Evolutionary conservation across 2,888 invertebrate genomes (phyloP), one percentile per base, ranked within the genome.

Genomic region (Trachelus tabidus): DNA sequence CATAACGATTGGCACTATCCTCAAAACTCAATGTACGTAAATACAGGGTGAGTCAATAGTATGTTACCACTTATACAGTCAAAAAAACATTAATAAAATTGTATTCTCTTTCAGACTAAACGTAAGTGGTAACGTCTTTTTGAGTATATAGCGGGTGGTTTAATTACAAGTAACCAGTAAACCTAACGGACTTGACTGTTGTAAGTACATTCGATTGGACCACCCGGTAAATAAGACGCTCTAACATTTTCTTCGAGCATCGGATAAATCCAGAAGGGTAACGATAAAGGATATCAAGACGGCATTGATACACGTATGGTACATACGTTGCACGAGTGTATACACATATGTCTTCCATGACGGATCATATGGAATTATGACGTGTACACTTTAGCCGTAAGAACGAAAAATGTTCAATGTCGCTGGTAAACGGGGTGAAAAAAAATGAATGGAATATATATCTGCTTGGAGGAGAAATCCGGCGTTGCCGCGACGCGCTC

Each of bases 401-500:
- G 9, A 56, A 56, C 56, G 56, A 56, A 56, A 56, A 9, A 56
- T 56, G 15, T 40, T 23, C 23, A 23, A 40, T 40, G 40, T 9
- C 23, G 23, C 23, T 9, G 56, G 56, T 23, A 56, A 56, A 40
- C 56, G 23, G 56, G 56, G 9, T 56, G 56, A 40, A 15, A 56
- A 23, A 56, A 40, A 15, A 40, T 40, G 40, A 15, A 40, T 40
- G 15, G 40, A 40, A 40, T 40, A 40, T 40, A 40, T 15, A 40
- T 40, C 37, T 40, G 12, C 15, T 40, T 40, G 40, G 9, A 56
- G 56, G 4, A 56, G 56, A 56, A 56, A 56, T 56, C 56, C 56
- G 23, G 9, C 23, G 56, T 56, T 56, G 40, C 6, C 9, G 56
- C 9, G 23, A 78, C 80, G 81, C 81, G 86, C 84, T 84, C 85